Percentiles rank a stretch among this genome's conserved stretches.
These are phyloP conservation scores for Pristionchus japonicus DNA, from an alignment of 2,888 invertebrate genomes.

Conservation along the genomic window DNA sequence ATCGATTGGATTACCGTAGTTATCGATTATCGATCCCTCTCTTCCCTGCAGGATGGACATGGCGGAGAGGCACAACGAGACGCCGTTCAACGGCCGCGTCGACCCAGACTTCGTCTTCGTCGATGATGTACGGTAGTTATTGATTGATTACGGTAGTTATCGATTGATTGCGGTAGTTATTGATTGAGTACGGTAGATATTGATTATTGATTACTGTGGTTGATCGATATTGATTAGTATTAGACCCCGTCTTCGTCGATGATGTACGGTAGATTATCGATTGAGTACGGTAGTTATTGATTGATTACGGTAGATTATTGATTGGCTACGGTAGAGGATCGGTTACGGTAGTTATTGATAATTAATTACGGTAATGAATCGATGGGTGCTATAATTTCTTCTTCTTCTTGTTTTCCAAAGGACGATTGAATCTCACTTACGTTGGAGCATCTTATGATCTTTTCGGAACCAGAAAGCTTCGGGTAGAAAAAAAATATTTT, in stretches of 20 bases:
- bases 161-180: not conserved
- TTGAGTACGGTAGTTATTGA: not conserved
- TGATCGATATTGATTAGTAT: no score
- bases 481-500: no score
- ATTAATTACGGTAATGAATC: no score
- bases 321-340: not conserved
- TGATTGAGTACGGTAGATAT: not conserved
- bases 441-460: no score
- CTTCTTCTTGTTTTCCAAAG: no score
- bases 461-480: no score
- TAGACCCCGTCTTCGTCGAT: no score
- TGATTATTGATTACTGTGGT: not conserved
- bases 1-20: not conserved
- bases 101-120: conserved; percentile 2
- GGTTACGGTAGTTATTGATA: not conserved
- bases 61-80: conserved; percentile 7
- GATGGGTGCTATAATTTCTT: no score
- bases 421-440: no score
- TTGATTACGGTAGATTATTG: not conserved
- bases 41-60: not conserved
- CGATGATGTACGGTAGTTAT: not conserved
- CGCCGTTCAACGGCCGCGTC: not conserved
- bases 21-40: not conserved
- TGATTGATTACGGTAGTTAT: not conserved
- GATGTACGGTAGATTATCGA: not conserved